Base-by-base conservation (phyloP, 2,888 invertebrate species). In the Oxyteleia sp. region DNA sequence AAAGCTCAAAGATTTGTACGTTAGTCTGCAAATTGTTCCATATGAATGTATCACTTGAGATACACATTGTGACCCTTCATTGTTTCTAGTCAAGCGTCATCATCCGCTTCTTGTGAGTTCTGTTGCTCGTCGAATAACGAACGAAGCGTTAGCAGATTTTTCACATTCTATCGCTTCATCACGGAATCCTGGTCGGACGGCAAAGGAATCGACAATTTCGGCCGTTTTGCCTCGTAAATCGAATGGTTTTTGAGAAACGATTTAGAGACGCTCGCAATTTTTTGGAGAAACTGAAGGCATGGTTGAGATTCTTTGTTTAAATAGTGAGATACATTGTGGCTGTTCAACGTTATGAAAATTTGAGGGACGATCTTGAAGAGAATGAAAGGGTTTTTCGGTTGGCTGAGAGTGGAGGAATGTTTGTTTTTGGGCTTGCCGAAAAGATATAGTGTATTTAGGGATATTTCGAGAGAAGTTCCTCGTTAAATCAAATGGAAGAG, bases 91-190 rank as follows among this genome's bases (percentile, higher is more conserved):
- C 75, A 51, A 68, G 43, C 51, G n/a, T 45, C 59, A 51, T 78
- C 68, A 63, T 69, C 61, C 63, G 63, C 83, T 63, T 82, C 78
- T 90, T 90, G 83, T 86, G 78, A 87, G 85, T 78, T 86, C 87
- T 89, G 89, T 88, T 89, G 85, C 85, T 78, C 45, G 11, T 26
- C 29, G 23, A 15, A 64, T 38, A 86, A 88, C 86, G 87, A 85
- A 86, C 89, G 88, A 88, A 90, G 88, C 89, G 88, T 87, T 87
- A 87, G 87, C 85, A 86, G 87, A 91, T 91, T 90, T 91, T 89
- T 91, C 88, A 87, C 91, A 91, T 91, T 91, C 91, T 91, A 91
- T 91, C 88, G 91, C 91, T 91, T 91, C 91, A 91, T 91, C 91
- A 91, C 87, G 87, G 84, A 86, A 51, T 72, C 64, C 32, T 29